Evolutionary conservation across 2,113 vertebrate genomes (phyloP).

Genomic region (Poeciliopsis turrubarensis): DNA sequence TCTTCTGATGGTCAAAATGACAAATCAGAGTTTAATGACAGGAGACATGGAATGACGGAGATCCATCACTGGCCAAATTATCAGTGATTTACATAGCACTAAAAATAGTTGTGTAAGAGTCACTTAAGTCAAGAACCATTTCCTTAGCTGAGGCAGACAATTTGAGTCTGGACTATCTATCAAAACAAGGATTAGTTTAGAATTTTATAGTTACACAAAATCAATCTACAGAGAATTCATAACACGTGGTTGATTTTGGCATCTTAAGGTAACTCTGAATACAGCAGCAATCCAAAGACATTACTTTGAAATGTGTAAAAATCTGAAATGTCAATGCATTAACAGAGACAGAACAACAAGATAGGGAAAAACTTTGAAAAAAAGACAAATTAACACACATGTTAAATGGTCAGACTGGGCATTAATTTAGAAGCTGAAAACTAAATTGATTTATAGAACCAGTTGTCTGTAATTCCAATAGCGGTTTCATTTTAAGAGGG

Average conservation of each 20-base stretch:
- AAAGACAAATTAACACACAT: no score
- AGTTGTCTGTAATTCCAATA: no score
- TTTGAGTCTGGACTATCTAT: conserved; percentile 76
- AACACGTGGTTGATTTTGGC: conserved; percentile 52
- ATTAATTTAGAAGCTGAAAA: no score
- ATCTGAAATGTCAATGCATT: not conserved
- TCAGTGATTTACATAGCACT: conserved; percentile 85
- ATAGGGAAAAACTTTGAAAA: not conserved
- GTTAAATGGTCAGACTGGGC: no score
- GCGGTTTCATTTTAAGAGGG: no score
- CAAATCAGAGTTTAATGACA: conserved; percentile 85
- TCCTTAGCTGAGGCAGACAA: conserved; percentile 80
- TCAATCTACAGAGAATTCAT: conserved; percentile 63
- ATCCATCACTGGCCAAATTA: conserved; percentile 79
- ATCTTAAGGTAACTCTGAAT: conserved; percentile 12
- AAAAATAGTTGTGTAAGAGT: conserved; percentile 86
- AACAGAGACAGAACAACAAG: not conserved
- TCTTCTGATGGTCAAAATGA: conserved; percentile 81
- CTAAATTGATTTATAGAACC: no score
- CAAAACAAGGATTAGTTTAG: conserved; percentile 80
- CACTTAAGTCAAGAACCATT: conserved; percentile 83
- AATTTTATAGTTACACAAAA: conserved; percentile 74
- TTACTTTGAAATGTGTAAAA: not conserved
- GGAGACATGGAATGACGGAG: conserved; percentile 75
- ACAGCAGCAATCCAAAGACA: not conserved